phyloP scores from a whole-genome alignment of 2,888 invertebrate genomes.

The Rotaria macrura region DNA sequence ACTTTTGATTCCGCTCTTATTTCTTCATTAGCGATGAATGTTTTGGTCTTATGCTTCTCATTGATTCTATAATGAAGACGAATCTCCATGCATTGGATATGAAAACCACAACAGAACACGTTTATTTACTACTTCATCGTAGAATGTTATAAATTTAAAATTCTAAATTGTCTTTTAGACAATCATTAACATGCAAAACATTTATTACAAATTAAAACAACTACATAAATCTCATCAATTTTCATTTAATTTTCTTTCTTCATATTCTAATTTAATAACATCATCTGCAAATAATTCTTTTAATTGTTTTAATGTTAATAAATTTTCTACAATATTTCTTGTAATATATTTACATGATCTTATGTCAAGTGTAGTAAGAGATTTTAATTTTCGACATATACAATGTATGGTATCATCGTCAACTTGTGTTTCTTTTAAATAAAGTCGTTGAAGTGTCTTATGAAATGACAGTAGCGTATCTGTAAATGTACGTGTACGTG shows the following conservation, averaged over 20 bases:
- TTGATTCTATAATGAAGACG: too few species aligned
- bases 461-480: neutral
- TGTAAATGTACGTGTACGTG: neutral
- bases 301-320: conserved; percentile 15
- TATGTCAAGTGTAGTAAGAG: neutral
- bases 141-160: too few species aligned
- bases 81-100: too few species aligned
- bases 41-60: too few species aligned
- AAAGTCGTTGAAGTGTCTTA: neutral
- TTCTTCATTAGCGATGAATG: too few species aligned
- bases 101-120: too few species aligned
- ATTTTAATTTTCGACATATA: conserved; percentile 9
- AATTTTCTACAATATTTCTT: neutral
- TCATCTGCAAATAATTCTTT: neutral
- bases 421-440: neutral
- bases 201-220: neutral
- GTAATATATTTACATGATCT: neutral
- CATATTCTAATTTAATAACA: neutral
- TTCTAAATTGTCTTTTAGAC: neutral
- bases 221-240: neutral
- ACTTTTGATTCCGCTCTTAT: too few species aligned
- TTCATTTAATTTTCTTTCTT: neutral
- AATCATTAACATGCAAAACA: neutral
- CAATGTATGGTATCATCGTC: conserved; percentile 19
- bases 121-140: too few species aligned